Evolutionary conservation across 2,113 vertebrate species (phyloP).

Genomic region (Sinocyclocheilus maitianheensis): DNA sequence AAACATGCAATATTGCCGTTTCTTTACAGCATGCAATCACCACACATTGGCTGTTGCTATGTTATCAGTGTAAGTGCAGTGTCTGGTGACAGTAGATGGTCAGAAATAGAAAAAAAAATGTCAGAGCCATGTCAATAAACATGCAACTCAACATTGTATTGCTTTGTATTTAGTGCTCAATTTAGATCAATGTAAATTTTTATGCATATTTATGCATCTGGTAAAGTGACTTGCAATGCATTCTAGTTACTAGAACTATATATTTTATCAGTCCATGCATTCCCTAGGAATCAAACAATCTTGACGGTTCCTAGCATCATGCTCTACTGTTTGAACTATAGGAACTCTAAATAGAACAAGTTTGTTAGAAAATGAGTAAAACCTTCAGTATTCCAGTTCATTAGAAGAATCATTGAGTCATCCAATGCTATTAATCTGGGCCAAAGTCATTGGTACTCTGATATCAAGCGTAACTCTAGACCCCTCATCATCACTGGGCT

Average conservation of each 20-base stretch:
- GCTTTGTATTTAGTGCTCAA: background rate
- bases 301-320: background rate
- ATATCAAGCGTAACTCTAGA: constrained; percentile 39
- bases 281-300: background rate
- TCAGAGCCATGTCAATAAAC: background rate
- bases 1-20: background rate
- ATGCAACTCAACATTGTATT: background rate
- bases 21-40: constrained; percentile 7
- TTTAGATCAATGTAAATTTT: background rate
- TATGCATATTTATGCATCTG: background rate
- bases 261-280: background rate
- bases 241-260: background rate
- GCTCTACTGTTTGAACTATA: background rate
- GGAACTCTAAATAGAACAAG: background rate
- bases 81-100: background rate
- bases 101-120: constrained; percentile 12
- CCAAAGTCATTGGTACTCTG: constrained; percentile 29
- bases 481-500: constrained; percentile 15
- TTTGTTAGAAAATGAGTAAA: background rate
- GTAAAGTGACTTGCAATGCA: background rate
- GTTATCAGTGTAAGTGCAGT: background rate
- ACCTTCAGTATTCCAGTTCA: constrained; percentile 2
- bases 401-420: constrained; percentile 30
- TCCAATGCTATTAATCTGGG: constrained; percentile 12
- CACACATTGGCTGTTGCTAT: background rate